Conservation (phyloP, 2,888 invertebrate species). For the Physocephala rufipes region DNA sequence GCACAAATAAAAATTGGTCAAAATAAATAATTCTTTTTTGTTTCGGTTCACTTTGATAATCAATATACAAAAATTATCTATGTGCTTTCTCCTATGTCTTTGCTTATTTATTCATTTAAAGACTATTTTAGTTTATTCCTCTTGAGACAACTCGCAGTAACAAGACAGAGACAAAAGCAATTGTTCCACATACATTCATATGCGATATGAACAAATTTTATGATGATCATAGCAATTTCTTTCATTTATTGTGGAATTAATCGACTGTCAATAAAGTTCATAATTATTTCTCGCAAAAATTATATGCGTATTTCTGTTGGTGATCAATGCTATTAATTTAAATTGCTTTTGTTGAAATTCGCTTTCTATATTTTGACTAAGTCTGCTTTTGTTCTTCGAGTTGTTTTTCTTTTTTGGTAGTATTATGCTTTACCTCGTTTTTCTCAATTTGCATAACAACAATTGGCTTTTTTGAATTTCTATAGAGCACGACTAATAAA, state of each 20-base stretch:
- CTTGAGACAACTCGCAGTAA: background rate
- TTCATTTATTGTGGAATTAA: too few relatives aligned
- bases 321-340: background rate
- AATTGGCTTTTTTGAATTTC: conserved; percentile 55
- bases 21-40: conserved; percentile 23
- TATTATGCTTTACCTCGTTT: conserved; percentile 30
- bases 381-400: background rate
- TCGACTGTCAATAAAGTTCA: too few relatives aligned
- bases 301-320: background rate
- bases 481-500: conserved; percentile 59
- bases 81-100: too few relatives aligned
- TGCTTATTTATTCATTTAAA: background rate
- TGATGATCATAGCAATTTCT: too few relatives aligned
- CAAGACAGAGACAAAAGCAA: background rate
- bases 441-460: conserved; percentile 35
- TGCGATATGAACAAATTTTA: conserved; percentile 6
- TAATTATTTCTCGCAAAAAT: too few relatives aligned
- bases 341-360: conserved; percentile 2
- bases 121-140: conserved; percentile 14
- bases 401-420: conserved; percentile 5
- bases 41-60: background rate
- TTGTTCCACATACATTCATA: too few relatives aligned
- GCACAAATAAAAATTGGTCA: conserved; percentile 55
- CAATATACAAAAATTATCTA: conserved; percentile 20
- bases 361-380: background rate